These are phyloP conservation scores for Grammomys surdaster DNA, from an alignment of 2,113 vertebrate species.

Conservation along the genomic window DNA sequence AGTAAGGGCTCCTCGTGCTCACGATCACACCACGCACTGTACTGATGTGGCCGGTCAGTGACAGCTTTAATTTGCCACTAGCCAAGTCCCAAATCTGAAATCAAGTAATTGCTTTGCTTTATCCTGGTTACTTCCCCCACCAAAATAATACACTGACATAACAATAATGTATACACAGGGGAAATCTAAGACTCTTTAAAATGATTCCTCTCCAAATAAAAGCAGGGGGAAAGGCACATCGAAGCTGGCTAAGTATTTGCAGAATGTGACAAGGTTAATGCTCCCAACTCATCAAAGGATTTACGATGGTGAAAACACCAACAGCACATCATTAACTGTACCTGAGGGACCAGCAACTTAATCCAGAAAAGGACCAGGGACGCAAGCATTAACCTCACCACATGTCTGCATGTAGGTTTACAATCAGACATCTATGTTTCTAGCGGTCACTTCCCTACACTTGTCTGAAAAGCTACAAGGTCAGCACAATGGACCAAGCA, in stretches of 20 bases:
- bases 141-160: background rate
- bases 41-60: conserved; percentile 97
- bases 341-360: background rate
- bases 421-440: background rate
- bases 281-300: background rate
- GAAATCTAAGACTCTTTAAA: background rate
- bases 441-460: background rate
- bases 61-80: conserved; percentile 97
- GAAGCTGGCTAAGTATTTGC: background rate
- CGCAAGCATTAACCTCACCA: background rate
- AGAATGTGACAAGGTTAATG: background rate
- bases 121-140: background rate
- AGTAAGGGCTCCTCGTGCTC: conserved; percentile 95
- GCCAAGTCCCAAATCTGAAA: conserved; percentile 98
- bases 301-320: background rate
- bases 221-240: background rate
- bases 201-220: background rate
- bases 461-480: background rate
- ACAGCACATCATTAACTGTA: background rate
- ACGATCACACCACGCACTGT: conserved; percentile 98
- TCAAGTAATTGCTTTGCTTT: conserved; percentile 46
- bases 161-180: background rate
- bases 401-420: background rate
- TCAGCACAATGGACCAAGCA: background rate
- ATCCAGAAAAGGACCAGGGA: background rate